phyloP scores from a whole-genome alignment of 92 coral and sea anemone genomes.

The Umimayanthus chanpuru region DNA sequence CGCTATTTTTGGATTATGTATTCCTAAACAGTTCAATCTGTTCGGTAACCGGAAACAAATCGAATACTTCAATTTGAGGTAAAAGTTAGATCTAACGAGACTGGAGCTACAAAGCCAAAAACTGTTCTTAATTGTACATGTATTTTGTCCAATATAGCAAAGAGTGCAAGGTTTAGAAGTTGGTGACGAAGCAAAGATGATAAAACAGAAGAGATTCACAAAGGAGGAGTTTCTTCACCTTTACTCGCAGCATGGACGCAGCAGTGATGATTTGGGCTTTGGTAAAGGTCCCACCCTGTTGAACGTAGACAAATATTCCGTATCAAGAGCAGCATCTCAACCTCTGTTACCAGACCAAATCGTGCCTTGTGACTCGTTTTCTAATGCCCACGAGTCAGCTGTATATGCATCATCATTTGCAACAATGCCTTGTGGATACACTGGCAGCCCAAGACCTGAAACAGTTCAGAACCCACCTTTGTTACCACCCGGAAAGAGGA shows the following conservation, averaged over 20 bases:
- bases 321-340: neutral
- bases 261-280: neutral
- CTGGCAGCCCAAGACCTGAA: neutral
- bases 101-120: neutral
- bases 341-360: slow-evolving; percentile 3
- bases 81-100: neutral
- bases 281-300: neutral
- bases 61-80: neutral
- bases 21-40: too few relatives aligned
- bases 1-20: neutral
- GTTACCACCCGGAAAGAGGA: neutral
- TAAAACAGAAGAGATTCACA: neutral
- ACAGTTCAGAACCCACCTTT: neutral
- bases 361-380: neutral
- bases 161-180: neutral
- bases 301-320: neutral
- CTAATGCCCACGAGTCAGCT: neutral
- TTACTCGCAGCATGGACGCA: neutral
- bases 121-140: neutral
- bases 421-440: neutral
- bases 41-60: too few relatives aligned
- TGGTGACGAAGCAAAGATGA: neutral
- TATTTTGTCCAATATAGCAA: slow-evolving; percentile 8
- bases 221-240: slow-evolving; percentile 24
- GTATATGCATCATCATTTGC: neutral